phyloP scores from a whole-genome alignment of 1,140 invertebrate genomes.

The Lepidurus arcticus region DNA sequence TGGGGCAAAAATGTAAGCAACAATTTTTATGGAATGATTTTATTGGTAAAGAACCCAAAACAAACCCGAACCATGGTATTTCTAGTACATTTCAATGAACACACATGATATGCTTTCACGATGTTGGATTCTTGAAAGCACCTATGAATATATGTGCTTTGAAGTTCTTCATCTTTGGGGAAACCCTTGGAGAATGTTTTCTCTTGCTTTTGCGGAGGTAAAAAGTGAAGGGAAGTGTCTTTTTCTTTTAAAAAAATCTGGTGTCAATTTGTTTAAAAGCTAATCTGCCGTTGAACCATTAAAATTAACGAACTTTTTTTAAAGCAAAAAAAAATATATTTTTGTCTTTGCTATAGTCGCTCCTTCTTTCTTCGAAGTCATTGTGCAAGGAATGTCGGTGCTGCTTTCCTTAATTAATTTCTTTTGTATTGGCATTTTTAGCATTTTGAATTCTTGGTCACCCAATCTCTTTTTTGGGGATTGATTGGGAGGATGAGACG shows the following conservation, averaged over 20 bases:
- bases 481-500: background rate
- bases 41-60: background rate
- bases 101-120: background rate
- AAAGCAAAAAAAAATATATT: background rate
- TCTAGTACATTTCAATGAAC: background rate
- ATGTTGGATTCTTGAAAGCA: background rate
- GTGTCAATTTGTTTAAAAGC: constrained; percentile 19
- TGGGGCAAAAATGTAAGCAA: background rate
- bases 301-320: constrained; percentile 11
- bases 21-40: background rate
- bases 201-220: background rate
- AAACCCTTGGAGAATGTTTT: background rate
- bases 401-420: constrained; percentile 12
- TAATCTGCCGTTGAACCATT: constrained; percentile 13
- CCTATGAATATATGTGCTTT: background rate
- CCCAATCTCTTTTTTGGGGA: background rate
- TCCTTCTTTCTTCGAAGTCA: background rate
- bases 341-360: background rate
- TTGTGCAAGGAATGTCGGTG: background rate
- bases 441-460: background rate
- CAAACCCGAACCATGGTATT: background rate
- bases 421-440: background rate
- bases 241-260: background rate
- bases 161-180: background rate
- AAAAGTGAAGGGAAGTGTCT: background rate